Conservation (phyloP, 2,888 invertebrate genomes). For the Tridacna crocea region DNA sequence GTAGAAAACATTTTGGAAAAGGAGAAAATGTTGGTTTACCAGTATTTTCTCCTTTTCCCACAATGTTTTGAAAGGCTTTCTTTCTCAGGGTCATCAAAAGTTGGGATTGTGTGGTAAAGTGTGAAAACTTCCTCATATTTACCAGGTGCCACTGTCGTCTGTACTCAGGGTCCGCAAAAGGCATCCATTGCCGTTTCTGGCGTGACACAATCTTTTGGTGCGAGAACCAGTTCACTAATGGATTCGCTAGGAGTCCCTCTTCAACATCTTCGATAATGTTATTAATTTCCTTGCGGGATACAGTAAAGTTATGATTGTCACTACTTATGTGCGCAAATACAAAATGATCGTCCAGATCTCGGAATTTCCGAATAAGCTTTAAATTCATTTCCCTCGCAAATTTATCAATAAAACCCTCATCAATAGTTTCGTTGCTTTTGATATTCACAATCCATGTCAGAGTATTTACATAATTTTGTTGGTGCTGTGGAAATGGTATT, state of each 20-base stretch:
- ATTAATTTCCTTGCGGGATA: conserved; percentile 12
- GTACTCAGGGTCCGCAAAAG: conserved; percentile 78
- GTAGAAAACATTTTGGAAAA: too few relatives aligned
- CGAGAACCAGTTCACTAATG: conserved; percentile 73
- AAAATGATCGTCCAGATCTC: conserved; percentile 27
- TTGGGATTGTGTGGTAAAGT: too few relatives aligned
- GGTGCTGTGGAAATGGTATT: conserved; percentile 39
- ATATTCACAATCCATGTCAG: conserved; percentile 52
- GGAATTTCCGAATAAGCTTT: conserved; percentile 3
- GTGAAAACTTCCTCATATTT: conserved; percentile 47
- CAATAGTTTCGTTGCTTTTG: conserved; percentile 1
- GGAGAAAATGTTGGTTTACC: too few relatives aligned
- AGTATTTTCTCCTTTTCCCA: too few relatives aligned
- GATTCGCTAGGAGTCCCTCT: conserved; percentile 62
- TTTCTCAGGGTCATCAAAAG: too few relatives aligned
- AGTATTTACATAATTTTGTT: conserved; percentile 35
- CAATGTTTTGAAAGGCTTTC: too few relatives aligned
- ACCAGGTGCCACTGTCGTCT: conserved; percentile 83
- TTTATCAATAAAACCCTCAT: conserved; percentile 20
- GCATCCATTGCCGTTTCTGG: conserved; percentile 61
- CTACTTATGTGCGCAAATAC: conserved; percentile 19
- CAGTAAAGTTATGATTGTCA: conserved; percentile 14
- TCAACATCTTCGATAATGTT: conserved; percentile 49
- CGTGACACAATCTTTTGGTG: conserved; percentile 71
- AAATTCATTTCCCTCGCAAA: conserved; percentile 65